Percentiles rank a stretch among this genome's conserved stretches.
These are phyloP conservation scores for Zelostemma sp. DNA, from an alignment of 1,140 invertebrate species.

Conservation along the genomic window DNA sequence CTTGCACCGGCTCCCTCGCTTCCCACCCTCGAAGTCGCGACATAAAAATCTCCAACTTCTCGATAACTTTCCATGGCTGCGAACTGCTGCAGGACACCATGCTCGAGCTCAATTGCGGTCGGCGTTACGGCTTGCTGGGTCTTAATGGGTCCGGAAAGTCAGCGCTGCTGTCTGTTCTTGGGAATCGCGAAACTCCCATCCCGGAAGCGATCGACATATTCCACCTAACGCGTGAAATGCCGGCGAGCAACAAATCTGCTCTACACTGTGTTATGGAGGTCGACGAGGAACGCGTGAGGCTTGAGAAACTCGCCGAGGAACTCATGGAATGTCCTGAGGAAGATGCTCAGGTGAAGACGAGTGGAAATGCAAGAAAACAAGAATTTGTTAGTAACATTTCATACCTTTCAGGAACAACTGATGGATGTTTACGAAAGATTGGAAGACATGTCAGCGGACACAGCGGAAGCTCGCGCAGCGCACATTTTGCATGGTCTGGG, in stretches of 20 bases:
- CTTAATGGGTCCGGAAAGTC: conserved; percentile 96
- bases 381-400: too few relatives aligned
- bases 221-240: conserved; percentile 96
- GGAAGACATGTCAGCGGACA: conserved; percentile 96
- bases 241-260: conserved; percentile 93
- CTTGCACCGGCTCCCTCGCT: conserved; percentile 94
- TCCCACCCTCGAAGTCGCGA: conserved; percentile 96
- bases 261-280: conserved; percentile 98
- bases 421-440: conserved; percentile 98
- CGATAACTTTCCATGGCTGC: conserved; percentile 97
- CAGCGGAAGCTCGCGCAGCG: conserved; percentile 93
- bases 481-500: conserved; percentile 97
- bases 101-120: conserved; percentile 96
- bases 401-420: conserved; percentile 91
- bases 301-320: conserved; percentile 95
- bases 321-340: conserved; percentile 90
- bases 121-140: conserved; percentile 96
- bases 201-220: conserved; percentile 98
- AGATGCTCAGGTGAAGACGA: conserved; percentile 71
- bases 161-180: conserved; percentile 90
- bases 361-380: neutral
- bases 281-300: conserved; percentile 90
- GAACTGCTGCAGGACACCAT: conserved; percentile 97
- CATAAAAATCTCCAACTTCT: conserved; percentile 97
- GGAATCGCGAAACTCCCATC: conserved; percentile 95